Percentiles rank a stretch among this genome's conserved stretches.
Conservation (phyloP, 2,797 vertebrate genomes). For the Zalophus californianus region DNA sequence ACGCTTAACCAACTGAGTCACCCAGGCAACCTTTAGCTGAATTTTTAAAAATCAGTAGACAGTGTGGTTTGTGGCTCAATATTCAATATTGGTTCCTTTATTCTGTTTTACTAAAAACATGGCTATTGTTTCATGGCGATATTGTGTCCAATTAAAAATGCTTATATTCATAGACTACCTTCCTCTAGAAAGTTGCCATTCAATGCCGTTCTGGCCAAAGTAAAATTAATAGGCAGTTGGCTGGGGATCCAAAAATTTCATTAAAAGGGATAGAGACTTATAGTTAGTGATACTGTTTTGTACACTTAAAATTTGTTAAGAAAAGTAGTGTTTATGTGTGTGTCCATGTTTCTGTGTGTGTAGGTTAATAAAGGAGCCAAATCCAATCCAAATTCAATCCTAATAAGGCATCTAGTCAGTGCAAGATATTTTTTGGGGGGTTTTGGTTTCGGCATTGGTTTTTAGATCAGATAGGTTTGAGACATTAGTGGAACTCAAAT, state of each 20-base stretch:
- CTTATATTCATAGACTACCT: not conserved
- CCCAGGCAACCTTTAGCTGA: not conserved
- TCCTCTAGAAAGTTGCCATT: not conserved
- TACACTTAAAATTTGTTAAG: not conserved
- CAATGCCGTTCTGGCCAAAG: not conserved
- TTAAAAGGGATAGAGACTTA: not conserved
- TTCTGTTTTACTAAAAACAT: not conserved
- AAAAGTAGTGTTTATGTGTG: not conserved
- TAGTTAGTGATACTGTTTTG: not conserved
- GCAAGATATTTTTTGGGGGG: not conserved
- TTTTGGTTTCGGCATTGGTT: not conserved
- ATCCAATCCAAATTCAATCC: conserved; percentile 8
- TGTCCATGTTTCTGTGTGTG: not conserved
- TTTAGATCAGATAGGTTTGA: not conserved
- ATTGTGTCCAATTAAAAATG: not conserved
- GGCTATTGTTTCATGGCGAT: not conserved
- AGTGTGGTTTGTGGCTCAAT: not conserved
- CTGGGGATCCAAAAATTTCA: not conserved
- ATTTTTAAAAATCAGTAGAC: not conserved
- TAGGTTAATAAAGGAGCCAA: not conserved
- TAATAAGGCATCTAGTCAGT: not conserved
- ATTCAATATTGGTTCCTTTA: not conserved
- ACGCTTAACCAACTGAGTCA: not conserved
- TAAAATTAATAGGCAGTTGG: not conserved
- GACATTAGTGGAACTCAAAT: not conserved